Evolutionary conservation across 1,140 invertebrate genomes (phyloP).

Genomic region (Listronotus oregonensis): DNA sequence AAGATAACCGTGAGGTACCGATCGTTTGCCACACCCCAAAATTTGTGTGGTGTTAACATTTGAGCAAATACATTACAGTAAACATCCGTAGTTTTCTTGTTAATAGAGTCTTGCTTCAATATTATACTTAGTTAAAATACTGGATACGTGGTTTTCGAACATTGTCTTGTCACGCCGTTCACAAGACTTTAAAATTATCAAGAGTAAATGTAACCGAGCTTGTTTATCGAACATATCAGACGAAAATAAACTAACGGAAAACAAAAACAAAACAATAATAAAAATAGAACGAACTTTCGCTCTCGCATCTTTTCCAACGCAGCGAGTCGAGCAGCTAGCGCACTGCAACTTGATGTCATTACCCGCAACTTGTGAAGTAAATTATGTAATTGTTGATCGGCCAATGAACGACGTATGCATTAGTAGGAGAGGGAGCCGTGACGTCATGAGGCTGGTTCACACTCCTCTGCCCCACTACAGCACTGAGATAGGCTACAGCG

Average conservation of each 20-base stretch:
- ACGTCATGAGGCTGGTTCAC: constrained; percentile 45
- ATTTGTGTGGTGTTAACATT: no score
- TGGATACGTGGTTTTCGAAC: no score
- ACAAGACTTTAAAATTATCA: no score
- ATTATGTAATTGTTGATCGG: constrained; percentile 55
- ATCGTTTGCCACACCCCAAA: no score
- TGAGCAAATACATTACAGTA: no score
- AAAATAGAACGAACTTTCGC: constrained; percentile 9
- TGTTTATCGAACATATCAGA: no score
- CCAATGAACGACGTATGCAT: constrained; percentile 54
- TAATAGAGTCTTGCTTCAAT: no score
- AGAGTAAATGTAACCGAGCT: no score
- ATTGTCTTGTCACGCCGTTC: no score
- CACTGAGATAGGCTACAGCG: not conserved
- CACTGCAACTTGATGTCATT: constrained; percentile 48
- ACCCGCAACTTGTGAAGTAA: constrained; percentile 51
- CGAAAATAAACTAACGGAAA: not conserved
- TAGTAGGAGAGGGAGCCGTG: constrained; percentile 37
- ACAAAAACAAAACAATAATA: constrained; percentile 5
- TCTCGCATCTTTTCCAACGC: constrained; percentile 15
- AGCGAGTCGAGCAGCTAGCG: constrained; percentile 31
- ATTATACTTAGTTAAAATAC: no score
- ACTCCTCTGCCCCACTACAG: constrained; percentile 31
- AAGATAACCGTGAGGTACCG: no score
- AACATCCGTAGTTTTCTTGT: no score